These are phyloP conservation scores for Cephus rjabovi DNA, from an alignment of 2,888 invertebrate genomes.

Conservation along the genomic window DNA sequence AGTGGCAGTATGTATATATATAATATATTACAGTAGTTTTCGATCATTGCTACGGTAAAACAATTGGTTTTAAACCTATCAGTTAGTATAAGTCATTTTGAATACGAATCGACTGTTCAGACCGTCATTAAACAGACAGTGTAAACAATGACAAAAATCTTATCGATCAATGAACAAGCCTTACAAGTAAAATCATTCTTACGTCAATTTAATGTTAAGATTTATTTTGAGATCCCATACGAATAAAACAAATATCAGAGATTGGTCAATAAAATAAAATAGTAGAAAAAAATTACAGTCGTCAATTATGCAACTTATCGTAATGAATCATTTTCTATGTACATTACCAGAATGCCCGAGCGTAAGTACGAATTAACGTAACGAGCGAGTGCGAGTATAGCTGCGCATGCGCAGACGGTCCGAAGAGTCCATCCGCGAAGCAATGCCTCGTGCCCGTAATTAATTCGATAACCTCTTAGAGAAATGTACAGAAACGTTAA, in stretches of 20 bases:
- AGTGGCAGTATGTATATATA: conserved; percentile 63
- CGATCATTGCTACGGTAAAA: conserved; percentile 35
- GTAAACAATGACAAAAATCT: not conserved
- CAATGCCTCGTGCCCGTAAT: not conserved
- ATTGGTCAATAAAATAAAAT: conserved; percentile 16
- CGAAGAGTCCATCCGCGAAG: not conserved
- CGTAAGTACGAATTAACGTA: not conserved
- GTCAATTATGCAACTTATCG: not conserved
- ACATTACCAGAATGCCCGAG: not conserved
- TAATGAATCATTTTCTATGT: not conserved
- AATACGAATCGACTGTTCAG: conserved; percentile 9
- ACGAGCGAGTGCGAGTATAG: not conserved
- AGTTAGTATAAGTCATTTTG: conserved; percentile 6
- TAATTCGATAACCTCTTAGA: conserved; percentile 25
- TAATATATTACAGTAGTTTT: conserved; percentile 35
- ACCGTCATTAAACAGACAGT: conserved; percentile 3
- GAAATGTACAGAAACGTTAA: conserved; percentile 49
- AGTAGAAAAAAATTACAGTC: not conserved
- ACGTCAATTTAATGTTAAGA: conserved; percentile 1
- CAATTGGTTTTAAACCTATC: conserved; percentile 29
- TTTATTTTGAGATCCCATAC: conserved; percentile 7
- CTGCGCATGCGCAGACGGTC: not conserved
- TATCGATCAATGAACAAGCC: conserved; percentile 14
- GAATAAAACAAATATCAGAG: conserved; percentile 10
- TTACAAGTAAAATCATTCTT: conserved; percentile 11